A percentile compares a stretch with the other conserved stretches of the same genome.
phyloP scores from a whole-genome alignment of 2,113 vertebrate species.

The Pitta sordida region DNA sequence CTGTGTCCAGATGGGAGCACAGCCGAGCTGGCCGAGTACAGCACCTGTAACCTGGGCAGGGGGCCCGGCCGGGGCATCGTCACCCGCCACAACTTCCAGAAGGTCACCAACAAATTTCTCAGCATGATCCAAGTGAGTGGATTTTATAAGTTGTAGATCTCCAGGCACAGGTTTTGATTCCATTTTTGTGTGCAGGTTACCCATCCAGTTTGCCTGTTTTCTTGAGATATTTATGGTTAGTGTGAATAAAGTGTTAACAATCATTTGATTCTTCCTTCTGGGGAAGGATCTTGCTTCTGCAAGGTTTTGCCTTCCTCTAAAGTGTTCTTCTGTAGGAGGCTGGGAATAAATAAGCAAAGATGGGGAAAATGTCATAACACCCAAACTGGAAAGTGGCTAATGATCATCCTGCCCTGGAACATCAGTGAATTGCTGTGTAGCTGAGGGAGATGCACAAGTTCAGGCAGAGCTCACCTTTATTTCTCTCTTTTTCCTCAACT shows the following conservation, averaged over 20 bases:
- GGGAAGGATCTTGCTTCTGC: neutral
- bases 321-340: neutral
- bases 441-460: neutral
- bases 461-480: neutral
- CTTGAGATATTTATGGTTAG: neutral
- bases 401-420: neutral
- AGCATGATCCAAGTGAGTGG: constrained; percentile 72
- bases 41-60: constrained; percentile 80
- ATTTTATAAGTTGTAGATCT: neutral
- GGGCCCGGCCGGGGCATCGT: constrained; percentile 80
- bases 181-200: neutral
- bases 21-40: constrained; percentile 76
- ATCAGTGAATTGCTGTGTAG: neutral
- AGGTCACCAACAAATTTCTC: constrained; percentile 80
- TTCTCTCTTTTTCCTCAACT: neutral
- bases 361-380: neutral
- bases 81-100: constrained; percentile 80
- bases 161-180: neutral
- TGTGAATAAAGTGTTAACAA: neutral
- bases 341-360: neutral
- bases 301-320: neutral
- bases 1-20: constrained; percentile 82
- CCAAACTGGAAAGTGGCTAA: neutral
- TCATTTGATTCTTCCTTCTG: neutral
- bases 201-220: neutral